These are phyloP conservation scores for Octodon degus DNA, from an alignment of 2,113 vertebrate species.

Conservation along the genomic window DNA sequence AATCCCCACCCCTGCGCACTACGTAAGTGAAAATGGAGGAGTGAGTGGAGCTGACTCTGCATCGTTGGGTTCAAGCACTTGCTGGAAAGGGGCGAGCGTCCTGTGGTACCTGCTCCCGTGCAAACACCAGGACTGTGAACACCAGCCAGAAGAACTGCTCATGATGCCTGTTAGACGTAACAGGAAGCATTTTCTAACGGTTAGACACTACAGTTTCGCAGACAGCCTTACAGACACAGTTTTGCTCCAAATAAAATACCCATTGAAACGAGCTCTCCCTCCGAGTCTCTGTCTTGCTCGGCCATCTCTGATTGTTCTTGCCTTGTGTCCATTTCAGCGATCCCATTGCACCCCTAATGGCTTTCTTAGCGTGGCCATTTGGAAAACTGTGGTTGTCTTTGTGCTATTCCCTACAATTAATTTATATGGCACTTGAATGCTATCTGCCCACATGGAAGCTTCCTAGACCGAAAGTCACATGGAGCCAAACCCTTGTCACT, in stretches of 20 bases:
- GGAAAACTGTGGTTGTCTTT: background rate
- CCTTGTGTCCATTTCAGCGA: background rate
- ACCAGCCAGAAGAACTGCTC: background rate
- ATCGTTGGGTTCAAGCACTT: background rate
- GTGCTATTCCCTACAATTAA: background rate
- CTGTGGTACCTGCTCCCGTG: background rate
- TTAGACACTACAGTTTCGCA: background rate
- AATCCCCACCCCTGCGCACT: background rate
- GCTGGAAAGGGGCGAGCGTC: accelerated
- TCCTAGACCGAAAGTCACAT: background rate
- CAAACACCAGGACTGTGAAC: background rate
- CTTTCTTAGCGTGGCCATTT: background rate
- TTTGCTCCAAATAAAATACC: background rate
- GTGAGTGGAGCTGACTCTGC: background rate
- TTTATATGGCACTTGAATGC: background rate
- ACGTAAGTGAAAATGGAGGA: background rate
- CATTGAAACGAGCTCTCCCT: background rate
- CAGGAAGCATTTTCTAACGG: conserved; percentile 1
- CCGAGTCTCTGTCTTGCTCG: background rate
- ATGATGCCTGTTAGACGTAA: background rate
- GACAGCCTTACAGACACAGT: background rate
- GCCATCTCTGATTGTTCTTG: background rate
- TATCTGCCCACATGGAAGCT: background rate
- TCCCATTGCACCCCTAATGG: background rate
- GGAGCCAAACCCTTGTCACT: background rate